Evolutionary conservation across 2,113 vertebrate genomes (phyloP).

Genomic region (Macroglossus sobrinus): DNA sequence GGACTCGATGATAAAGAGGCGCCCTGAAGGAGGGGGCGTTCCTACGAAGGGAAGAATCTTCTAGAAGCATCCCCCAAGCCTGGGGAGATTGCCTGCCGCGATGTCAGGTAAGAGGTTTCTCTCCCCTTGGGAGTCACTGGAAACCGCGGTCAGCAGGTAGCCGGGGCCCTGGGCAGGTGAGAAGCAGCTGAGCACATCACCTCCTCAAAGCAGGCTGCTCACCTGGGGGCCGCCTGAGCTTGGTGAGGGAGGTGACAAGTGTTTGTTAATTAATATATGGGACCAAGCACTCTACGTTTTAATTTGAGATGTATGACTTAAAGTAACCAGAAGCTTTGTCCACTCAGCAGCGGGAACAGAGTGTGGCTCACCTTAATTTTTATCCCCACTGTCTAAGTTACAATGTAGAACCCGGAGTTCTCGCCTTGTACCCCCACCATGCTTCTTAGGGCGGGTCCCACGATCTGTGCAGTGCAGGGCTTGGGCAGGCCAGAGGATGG

Average conservation of each 20-base stretch:
- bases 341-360: neutral
- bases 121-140: neutral
- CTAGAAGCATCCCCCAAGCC: neutral
- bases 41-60: neutral
- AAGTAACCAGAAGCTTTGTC: neutral
- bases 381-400: neutral
- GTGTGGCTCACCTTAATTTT: neutral
- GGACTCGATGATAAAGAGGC: too few relatives aligned
- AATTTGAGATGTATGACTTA: neutral
- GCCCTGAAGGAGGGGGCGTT: neutral
- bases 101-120: neutral
- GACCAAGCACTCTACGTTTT: neutral
- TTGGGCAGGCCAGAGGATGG: too few relatives aligned
- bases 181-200: neutral
- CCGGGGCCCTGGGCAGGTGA: neutral
- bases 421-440: too few relatives aligned
- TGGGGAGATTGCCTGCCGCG: neutral
- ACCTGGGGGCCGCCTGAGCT: neutral
- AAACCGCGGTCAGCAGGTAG: neutral
- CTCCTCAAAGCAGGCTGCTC: neutral
- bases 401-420: neutral
- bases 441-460: too few relatives aligned
- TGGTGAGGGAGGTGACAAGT: neutral
- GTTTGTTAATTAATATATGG: neutral
- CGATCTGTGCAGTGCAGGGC: too few relatives aligned